phyloP scores from a whole-genome alignment of 1,140 invertebrate species.

The Rhyzopertha dominica region DNA sequence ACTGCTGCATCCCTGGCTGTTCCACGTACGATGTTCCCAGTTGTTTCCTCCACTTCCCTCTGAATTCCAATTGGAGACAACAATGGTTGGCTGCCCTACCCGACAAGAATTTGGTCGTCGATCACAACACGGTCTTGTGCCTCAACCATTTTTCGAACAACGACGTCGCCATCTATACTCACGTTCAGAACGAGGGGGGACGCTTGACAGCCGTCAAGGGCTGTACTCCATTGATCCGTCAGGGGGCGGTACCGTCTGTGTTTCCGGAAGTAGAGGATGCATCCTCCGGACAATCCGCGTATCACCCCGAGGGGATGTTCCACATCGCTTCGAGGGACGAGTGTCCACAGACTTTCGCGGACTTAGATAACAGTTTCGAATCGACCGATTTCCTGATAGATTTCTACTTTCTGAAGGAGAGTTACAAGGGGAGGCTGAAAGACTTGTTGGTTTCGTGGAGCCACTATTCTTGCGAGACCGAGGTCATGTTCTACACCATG shows the following conservation, averaged over 20 bases:
- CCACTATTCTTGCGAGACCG: no score
- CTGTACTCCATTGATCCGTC: neutral
- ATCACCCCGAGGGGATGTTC: no score
- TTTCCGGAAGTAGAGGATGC: neutral
- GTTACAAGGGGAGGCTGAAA: neutral
- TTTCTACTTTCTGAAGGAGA: neutral
- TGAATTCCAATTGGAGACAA: neutral
- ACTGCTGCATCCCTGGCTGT: slow-evolving; percentile 9
- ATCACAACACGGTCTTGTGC: neutral
- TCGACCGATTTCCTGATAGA: neutral
- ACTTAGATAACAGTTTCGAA: neutral
- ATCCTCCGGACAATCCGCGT: no score
- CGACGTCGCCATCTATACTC: neutral
- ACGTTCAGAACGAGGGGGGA: neutral
- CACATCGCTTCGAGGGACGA: neutral
- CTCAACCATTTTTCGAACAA: neutral
- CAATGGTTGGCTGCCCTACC: slow-evolving; percentile 1
- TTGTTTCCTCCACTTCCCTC: neutral
- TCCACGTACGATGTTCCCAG: neutral
- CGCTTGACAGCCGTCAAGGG: neutral
- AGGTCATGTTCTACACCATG: slow-evolving; percentile 2
- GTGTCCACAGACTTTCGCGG: neutral
- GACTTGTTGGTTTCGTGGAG: neutral
- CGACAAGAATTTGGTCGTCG: slow-evolving; percentile 6
- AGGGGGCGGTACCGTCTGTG: neutral